Evolutionary conservation across 2,888 invertebrate genomes (phyloP).

Genomic region (Ischnus inquisitorius): DNA sequence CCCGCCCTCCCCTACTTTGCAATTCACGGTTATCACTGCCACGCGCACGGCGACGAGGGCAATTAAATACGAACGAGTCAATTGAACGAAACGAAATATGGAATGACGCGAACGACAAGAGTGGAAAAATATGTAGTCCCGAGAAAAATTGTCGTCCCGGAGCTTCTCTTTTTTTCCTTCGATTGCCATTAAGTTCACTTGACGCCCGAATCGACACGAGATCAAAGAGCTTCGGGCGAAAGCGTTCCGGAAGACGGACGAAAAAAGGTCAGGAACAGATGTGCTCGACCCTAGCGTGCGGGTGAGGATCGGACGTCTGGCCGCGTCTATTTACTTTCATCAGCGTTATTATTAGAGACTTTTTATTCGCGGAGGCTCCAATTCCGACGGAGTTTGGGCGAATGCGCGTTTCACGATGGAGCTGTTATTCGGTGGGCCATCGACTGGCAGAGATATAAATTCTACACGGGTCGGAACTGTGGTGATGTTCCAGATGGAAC

Average conservation of each 20-base stretch:
- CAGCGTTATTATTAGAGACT: constrained; percentile 4
- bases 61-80: constrained; percentile 2
- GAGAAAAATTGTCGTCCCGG: constrained; percentile 1
- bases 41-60: too few relatives aligned
- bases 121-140: background rate
- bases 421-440: too few relatives aligned
- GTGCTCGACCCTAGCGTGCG: background rate
- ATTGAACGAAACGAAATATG: constrained; percentile 23
- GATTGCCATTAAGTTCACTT: constrained; percentile 29
- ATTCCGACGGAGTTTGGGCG: too few relatives aligned
- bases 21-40: too few relatives aligned
- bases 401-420: too few relatives aligned
- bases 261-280: background rate
- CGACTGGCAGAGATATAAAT: too few relatives aligned
- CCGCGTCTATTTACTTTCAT: background rate
- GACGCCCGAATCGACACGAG: constrained; percentile 19
- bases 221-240: constrained; percentile 25
- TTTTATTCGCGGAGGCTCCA: constrained; percentile 27
- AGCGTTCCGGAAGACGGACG: constrained; percentile 3
- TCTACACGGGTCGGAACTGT: constrained; percentile 7
- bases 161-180: constrained; percentile 10
- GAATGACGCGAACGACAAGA: constrained; percentile 10
- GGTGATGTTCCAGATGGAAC: background rate
- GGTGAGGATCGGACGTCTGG: background rate
- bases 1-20: too few relatives aligned